Percentiles rank a stretch among this genome's conserved stretches.
Evolutionary conservation across 2,888 invertebrate genomes (phyloP).

Genomic region (Apomyelois bistriatella): DNA sequence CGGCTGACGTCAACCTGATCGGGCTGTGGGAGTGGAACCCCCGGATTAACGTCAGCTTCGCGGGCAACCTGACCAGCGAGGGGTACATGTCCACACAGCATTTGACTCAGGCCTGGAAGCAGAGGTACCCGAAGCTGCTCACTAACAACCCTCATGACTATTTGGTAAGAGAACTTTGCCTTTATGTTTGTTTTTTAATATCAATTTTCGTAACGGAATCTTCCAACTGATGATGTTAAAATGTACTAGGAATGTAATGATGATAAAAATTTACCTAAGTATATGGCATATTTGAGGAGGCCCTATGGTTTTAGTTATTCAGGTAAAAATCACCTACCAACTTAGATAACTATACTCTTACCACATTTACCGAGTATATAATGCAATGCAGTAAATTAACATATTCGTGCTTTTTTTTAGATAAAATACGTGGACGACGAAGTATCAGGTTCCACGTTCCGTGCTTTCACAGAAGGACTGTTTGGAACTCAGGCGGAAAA

Average conservation of each 20-base stretch:
- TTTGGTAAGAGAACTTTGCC: conserved; percentile 56
- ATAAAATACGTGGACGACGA: conserved; percentile 81
- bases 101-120: conserved; percentile 83
- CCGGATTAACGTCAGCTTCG: conserved; percentile 78
- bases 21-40: conserved; percentile 84
- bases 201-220: no score
- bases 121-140: conserved; percentile 82
- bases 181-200: neutral
- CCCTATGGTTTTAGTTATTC: no score
- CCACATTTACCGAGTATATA: no score
- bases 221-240: no score
- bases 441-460: conserved; percentile 81
- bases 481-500: conserved; percentile 76
- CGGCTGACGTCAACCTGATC: conserved; percentile 83
- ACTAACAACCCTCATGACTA: conserved; percentile 75
- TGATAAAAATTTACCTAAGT: no score
- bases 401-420: conserved; percentile 75
- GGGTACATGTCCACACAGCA: conserved; percentile 83
- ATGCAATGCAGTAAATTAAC: no score
- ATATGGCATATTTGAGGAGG: no score
- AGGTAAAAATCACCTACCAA: no score
- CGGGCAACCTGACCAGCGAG: conserved; percentile 81
- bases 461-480: conserved; percentile 83
- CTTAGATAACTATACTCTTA: no score
- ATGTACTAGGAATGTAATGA: no score